Evolutionary conservation across 1,140 invertebrate genomes (phyloP).

Genomic region (Eufriesea mexicana): DNA sequence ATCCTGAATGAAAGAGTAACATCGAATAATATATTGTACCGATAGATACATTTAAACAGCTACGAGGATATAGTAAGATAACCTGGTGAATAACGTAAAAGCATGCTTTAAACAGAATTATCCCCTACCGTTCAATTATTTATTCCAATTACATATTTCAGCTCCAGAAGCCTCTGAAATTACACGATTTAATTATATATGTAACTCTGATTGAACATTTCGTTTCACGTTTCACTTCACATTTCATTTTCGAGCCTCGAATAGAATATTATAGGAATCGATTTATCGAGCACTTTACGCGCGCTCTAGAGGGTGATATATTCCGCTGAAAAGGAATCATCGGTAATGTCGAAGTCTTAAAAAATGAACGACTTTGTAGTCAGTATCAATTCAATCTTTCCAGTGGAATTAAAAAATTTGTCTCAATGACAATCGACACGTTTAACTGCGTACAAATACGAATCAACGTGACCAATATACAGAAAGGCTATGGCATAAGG

Average conservation of each 20-base stretch:
- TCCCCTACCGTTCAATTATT: background rate
- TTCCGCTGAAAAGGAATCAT: background rate
- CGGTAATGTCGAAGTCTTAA: too few species aligned
- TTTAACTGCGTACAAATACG: too few species aligned
- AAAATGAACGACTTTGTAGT: too few species aligned
- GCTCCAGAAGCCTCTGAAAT: background rate
- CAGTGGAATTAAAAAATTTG: too few species aligned
- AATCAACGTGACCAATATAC: too few species aligned
- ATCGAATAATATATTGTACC: too few species aligned
- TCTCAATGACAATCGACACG: too few species aligned
- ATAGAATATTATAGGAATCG: background rate
- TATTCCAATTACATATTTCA: background rate
- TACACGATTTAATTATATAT: background rate
- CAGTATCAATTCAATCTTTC: too few species aligned
- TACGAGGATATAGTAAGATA: too few species aligned
- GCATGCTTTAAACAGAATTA: background rate
- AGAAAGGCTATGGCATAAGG: too few species aligned
- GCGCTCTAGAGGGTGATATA: background rate
- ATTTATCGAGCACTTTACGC: background rate
- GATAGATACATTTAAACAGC: too few species aligned
- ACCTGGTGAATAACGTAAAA: background rate
- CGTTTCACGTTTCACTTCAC: background rate
- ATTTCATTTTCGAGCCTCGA: background rate
- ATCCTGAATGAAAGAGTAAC: too few species aligned
- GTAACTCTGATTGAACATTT: background rate